phyloP scores from a whole-genome alignment of 2,797 vertebrate species.

The Arvicola amphibius region DNA sequence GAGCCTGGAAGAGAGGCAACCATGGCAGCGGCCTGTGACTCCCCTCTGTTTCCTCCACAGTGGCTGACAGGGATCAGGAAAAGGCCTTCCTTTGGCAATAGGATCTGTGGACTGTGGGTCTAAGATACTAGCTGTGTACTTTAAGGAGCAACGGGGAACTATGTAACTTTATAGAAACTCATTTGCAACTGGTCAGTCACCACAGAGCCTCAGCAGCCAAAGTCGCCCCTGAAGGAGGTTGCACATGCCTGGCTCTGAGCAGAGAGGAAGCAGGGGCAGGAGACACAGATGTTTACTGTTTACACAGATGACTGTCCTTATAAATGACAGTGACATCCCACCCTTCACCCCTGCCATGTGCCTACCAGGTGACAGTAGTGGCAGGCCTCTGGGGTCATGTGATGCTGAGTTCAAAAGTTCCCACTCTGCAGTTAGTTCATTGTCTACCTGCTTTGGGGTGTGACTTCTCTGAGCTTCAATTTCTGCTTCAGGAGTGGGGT shows the following conservation, averaged over 20 bases:
- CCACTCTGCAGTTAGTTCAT: background rate
- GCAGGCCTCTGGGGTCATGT: fast-evolving
- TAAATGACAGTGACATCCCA: background rate
- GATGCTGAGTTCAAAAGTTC: background rate
- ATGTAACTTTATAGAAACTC: background rate
- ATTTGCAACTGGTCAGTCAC: background rate
- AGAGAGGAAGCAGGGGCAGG: background rate
- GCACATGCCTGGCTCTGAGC: fast-evolving
- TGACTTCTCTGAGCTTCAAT: background rate
- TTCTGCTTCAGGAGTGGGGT: background rate
- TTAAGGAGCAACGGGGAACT: background rate
- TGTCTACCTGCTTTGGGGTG: background rate
- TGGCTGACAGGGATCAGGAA: background rate
- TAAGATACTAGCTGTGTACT: background rate
- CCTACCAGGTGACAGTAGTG: background rate
- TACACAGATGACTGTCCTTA: background rate
- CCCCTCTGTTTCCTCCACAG: background rate
- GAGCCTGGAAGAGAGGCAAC: background rate
- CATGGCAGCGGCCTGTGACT: fast-evolving
- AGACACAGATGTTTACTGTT: background rate
- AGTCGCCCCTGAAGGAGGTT: background rate
- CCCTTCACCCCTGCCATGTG: background rate
- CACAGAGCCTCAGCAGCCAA: background rate
- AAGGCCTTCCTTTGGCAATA: background rate
- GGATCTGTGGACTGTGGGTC: background rate